Evolutionary conservation across 1,140 invertebrate species (phyloP).

Genomic region (Triops cancriformis): DNA sequence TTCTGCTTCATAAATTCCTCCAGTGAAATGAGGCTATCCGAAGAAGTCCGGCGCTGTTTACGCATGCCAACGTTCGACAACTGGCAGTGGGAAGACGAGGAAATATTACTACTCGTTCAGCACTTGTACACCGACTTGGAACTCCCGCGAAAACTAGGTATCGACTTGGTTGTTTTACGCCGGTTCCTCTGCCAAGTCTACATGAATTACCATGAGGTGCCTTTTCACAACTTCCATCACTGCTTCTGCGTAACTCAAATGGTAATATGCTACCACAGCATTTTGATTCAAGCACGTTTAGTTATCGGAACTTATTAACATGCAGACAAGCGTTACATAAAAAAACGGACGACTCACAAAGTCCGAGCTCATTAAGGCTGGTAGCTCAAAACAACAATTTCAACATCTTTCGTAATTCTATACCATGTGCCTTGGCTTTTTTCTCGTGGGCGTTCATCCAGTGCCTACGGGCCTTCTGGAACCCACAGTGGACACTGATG

Average conservation of each 20-base stretch:
- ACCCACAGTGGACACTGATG: too few species aligned
- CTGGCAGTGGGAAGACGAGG: constrained; percentile 71
- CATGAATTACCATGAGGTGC: constrained; percentile 81
- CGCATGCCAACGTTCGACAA: constrained; percentile 71
- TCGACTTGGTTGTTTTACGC: constrained; percentile 58
- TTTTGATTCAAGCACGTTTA: background rate
- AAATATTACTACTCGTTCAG: constrained; percentile 68
- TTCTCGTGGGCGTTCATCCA: too few species aligned
- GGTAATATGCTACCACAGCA: constrained; percentile 53
- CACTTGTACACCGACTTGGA: constrained; percentile 76
- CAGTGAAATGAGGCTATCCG: constrained; percentile 54
- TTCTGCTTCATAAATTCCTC: constrained; percentile 29
- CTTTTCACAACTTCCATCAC: constrained; percentile 83
- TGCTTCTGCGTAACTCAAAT: constrained; percentile 85
- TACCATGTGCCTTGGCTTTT: too few species aligned
- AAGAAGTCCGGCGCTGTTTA: constrained; percentile 52
- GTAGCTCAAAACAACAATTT: too few species aligned
- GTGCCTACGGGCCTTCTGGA: too few species aligned
- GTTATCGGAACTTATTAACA: too few species aligned
- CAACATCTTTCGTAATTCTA: too few species aligned
- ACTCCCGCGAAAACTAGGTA: constrained; percentile 65
- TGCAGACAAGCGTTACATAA: too few species aligned
- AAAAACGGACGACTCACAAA: too few species aligned
- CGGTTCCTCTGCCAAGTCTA: constrained; percentile 71
- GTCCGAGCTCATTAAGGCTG: too few species aligned